These are phyloP conservation scores for Agrotis exclamationis DNA, from an alignment of 2,888 invertebrate species.

Conservation along the genomic window DNA sequence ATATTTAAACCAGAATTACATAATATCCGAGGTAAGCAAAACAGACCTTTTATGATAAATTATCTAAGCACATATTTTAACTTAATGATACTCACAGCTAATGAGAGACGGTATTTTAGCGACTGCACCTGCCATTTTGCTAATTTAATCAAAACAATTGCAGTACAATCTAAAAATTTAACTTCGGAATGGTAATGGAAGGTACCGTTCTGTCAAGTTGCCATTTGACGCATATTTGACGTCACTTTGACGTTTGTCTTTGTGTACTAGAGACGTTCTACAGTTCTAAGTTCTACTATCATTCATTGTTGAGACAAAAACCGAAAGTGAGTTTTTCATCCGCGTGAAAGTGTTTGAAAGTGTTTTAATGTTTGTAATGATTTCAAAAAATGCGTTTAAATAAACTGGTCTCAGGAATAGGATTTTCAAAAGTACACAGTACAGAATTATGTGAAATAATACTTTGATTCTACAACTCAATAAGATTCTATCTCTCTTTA, in stretches of 20 bases:
- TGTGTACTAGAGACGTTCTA: conserved; percentile 3
- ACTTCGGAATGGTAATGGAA: conserved; percentile 72
- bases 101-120: conserved; percentile 83
- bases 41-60: conserved; percentile 1
- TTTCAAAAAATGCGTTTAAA: too few species aligned
- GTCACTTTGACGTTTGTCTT: too few species aligned
- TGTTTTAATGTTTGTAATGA: too few species aligned
- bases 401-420: too few species aligned
- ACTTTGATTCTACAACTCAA: neutral
- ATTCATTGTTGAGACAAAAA: neutral
- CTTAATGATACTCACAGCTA: conserved; percentile 81
- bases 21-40: conserved; percentile 71
- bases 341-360: too few species aligned
- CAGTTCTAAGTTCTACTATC: too few species aligned
- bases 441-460: too few species aligned
- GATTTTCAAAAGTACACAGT: too few species aligned
- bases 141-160: conserved; percentile 79
- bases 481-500: too few species aligned
- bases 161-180: conserved; percentile 70
- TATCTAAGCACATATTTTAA: neutral
- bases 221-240: conserved; percentile 35
- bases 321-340: neutral
- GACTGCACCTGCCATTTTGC: conserved; percentile 84
- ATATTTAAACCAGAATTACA: conserved; percentile 77
- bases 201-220: conserved; percentile 55